Evolutionary conservation across 2,888 invertebrate species (phyloP).

Genomic region (Phoronis australis): DNA sequence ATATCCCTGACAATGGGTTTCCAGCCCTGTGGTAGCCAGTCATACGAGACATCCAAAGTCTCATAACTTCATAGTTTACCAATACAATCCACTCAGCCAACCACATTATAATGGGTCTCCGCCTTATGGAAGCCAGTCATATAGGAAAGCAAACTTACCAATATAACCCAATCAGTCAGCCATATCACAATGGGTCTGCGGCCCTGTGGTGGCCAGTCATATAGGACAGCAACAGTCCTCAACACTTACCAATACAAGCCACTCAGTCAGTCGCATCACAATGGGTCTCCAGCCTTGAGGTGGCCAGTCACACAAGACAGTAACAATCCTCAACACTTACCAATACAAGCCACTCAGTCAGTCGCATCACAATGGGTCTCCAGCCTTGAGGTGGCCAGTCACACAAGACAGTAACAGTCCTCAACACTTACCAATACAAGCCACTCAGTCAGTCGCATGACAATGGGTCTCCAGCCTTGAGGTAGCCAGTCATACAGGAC

Average conservation of each 20-base stretch:
- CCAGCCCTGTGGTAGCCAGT: constrained; percentile 86
- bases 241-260: constrained; percentile 57
- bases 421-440: constrained; percentile 57
- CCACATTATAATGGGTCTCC: no score
- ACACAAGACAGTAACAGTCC: constrained; percentile 73
- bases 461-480: constrained; percentile 69
- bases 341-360: constrained; percentile 59
- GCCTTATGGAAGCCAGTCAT: no score
- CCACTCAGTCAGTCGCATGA: constrained; percentile 50
- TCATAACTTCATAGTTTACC: no score
- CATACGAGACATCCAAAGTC: constrained; percentile 72
- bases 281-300: constrained; percentile 76
- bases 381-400: constrained; percentile 88
- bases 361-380: constrained; percentile 56
- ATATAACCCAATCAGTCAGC: constrained; percentile 49
- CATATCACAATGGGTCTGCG: constrained; percentile 59
- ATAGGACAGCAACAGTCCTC: constrained; percentile 73
- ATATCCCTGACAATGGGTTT: constrained; percentile 56
- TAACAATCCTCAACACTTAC: constrained; percentile 78
- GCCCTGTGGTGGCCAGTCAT: constrained; percentile 85
- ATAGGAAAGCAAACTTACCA: constrained; percentile 42
- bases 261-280: constrained; percentile 46
- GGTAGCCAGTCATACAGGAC: constrained; percentile 83
- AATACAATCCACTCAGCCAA: no score
- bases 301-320: constrained; percentile 78